These are phyloP conservation scores for Megalops cyprinoides DNA, from an alignment of 2,797 vertebrate genomes.

Conservation along the genomic window DNA sequence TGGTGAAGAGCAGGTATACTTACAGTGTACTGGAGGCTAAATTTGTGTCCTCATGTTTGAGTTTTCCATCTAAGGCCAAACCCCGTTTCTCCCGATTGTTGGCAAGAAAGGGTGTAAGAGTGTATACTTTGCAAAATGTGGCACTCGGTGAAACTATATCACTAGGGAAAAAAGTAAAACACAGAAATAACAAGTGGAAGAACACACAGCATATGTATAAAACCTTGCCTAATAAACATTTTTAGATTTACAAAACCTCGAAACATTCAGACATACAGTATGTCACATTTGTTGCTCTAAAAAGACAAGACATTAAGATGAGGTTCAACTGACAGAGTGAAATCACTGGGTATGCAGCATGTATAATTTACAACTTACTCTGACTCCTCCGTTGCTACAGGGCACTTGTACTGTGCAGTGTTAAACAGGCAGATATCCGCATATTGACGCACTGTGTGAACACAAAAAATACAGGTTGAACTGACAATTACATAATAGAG, in stretches of 20 bases:
- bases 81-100: constrained; percentile 94
- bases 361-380: constrained; percentile 79
- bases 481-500: constrained; percentile 3
- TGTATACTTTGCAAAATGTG: constrained; percentile 95
- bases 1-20: constrained; percentile 55
- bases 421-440: constrained; percentile 97
- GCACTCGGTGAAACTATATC: constrained; percentile 90
- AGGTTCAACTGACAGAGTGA: too few relatives aligned
- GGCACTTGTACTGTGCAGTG: constrained; percentile 96
- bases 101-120: constrained; percentile 89
- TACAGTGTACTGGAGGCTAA: constrained; percentile 94
- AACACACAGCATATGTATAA: too few relatives aligned
- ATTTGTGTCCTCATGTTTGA: constrained; percentile 97
- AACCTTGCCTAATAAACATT: too few relatives aligned
- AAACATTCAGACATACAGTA: background rate
- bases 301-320: background rate
- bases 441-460: constrained; percentile 86
- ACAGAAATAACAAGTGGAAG: background rate
- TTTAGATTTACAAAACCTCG: background rate
- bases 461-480: background rate
- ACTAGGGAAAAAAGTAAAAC: constrained; percentile 60
- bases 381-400: constrained; percentile 88
- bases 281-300: background rate
- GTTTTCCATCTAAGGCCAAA: constrained; percentile 90
- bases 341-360: too few relatives aligned